Evolutionary conservation across 1,140 invertebrate genomes (phyloP), one percentile per base, ranked within the genome.

Genomic region (Oryctes rhinoceros): DNA sequence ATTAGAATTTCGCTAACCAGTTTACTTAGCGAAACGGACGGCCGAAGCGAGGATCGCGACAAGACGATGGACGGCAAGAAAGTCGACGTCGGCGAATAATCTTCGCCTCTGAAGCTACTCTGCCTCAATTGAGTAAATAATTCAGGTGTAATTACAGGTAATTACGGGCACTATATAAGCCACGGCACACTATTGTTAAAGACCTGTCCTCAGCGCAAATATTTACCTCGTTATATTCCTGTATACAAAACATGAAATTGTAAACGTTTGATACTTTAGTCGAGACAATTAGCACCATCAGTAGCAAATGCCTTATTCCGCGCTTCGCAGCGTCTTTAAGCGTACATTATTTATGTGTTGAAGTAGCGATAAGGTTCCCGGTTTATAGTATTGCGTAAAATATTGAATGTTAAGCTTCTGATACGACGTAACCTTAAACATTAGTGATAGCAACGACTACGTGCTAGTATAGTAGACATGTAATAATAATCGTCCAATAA

Each of bases 1-100:
- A 71, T 71, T 71, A 71, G 65, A 71, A 71, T 71, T 71, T 71
- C 65, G 11, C 65, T 71, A 71, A 71, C 65, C 65, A 71, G 65
- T 71, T 71, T 71, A 71, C 30, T 37, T 9, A 30, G 24, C 35
- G 65, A 71, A 71, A 71, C 65, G 24, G 35, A 71, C 65, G 37
- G 65, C 20, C 65, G 13, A 71, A 71, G 20, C 9, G 24, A 10
- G 65, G 30, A 10, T 15, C 65, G 24, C 65, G 7, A 35, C 30
- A 24, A 71, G 65, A 71, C 24, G 24, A 24, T 24, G 20, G 18
- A 71, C 10, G 7, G 65, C 11, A 24, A 35, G 65, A 13, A 71
- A 35, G 13, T 24, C 2, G 24, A 7, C 20, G 65, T 35, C 11
- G 18, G 65, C 24, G n/a, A 71, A 35, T 37, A 71, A 71, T 71